Percentiles rank a stretch among this genome's conserved stretches.
Conservation (phyloP, 2,888 invertebrate species). For the Erebia epiphron region DNA sequence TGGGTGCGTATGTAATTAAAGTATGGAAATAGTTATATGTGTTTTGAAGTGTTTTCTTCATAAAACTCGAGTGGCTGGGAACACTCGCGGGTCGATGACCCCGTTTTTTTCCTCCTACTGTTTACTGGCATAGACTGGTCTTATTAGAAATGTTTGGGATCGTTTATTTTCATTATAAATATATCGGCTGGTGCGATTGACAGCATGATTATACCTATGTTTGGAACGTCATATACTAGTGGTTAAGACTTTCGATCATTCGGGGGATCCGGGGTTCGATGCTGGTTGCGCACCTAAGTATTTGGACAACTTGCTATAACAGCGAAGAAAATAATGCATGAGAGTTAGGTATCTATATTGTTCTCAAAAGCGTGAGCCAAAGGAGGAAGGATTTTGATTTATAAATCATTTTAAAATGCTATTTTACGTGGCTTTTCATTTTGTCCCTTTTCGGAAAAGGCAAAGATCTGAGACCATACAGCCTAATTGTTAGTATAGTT, state of each 20-base stretch:
- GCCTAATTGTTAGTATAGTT: background rate
- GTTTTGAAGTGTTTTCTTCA: slow-evolving; percentile 82
- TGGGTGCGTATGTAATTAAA: slow-evolving; percentile 78
- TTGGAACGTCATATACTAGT: background rate
- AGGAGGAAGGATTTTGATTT: background rate
- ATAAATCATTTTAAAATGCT: background rate
- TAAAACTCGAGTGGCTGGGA: slow-evolving; percentile 80
- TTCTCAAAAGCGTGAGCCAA: background rate
- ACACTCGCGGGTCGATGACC: slow-evolving; percentile 71
- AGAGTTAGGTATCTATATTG: too few relatives aligned
- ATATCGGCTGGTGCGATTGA: slow-evolving; percentile 23
- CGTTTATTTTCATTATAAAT: slow-evolving; percentile 29
- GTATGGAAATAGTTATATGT: slow-evolving; percentile 81
- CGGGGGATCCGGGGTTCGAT: too few relatives aligned
- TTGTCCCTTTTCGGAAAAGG: too few relatives aligned
- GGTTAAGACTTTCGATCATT: too few relatives aligned
- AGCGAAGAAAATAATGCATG: too few relatives aligned
- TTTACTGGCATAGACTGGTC: slow-evolving; percentile 41
- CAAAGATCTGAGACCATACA: too few relatives aligned
- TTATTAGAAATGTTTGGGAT: slow-evolving; percentile 32
- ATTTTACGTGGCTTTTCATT: too few relatives aligned
- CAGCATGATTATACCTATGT: slow-evolving; percentile 22
- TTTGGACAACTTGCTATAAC: too few relatives aligned
- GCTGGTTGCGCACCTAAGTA: too few relatives aligned
- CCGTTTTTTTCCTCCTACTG: slow-evolving; percentile 63